Evolutionary conservation across 2,888 invertebrate genomes (phyloP), one percentile per base, ranked within the genome.

Genomic region (Cephus pygmeus): DNA sequence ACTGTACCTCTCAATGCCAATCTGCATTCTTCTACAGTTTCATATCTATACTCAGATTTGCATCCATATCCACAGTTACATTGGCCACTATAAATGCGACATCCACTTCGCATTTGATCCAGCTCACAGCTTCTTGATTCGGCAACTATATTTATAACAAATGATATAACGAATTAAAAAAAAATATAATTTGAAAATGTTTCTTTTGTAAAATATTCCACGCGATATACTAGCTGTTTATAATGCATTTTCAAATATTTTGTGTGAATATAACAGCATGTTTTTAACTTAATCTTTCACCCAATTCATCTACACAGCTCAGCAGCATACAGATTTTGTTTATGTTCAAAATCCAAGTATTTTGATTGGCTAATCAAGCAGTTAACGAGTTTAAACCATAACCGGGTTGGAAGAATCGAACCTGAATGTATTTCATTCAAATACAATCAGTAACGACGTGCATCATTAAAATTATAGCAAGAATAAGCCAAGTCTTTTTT

Each of bases 21-120:
- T 81, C 93, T 92, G 86, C 96, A 96, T 74, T 93, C 93, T 15
- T 94, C 92, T 79, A 93, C 92, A 11, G 92, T 93, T 75, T 92
- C 92, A 88, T 95, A 96, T 87, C 94, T 92, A 88, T 93, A 95
- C 85, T 95, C 95, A 0, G 93, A 93, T 81, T 92, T 93, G 89
- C 95, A 96, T 0, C 95, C 95, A 80, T 92, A 93, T 15, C 94
- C 95, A 86, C 96, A 96, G 4, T 92, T 92, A 89, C 96, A 96
- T 40, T 92, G 90, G 11, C 93, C 91, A 34, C 93, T 94, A 81
- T 92, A 92, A 82, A 95, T 94, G 84, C 94, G 93, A 91, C 95
- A 96, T 15, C 95, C 95, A 85, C 93, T 92, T 77, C 93, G 93
- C 75, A 92, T 91, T 83, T 95, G 93, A 69, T 93, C 93, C 71